A percentile compares a stretch with the other conserved stretches of the same genome.
Evolutionary conservation across 2,113 vertebrate genomes (phyloP).

Genomic region (Clarias gariepinus): DNA sequence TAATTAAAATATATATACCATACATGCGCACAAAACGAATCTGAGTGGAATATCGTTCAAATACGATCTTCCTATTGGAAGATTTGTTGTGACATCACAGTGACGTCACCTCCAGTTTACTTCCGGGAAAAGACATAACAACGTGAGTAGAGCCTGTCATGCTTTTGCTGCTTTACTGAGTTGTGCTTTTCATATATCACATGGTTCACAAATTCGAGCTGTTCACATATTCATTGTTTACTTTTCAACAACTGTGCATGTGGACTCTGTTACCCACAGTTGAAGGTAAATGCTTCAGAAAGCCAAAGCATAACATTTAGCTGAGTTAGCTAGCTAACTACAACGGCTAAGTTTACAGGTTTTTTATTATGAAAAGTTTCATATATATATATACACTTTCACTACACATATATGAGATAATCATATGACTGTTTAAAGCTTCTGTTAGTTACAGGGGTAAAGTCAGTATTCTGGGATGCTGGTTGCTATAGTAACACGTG

Average conservation of each 20-base stretch:
- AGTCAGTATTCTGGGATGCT: not conserved
- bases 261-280: not conserved
- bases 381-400: not conserved
- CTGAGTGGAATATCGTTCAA: not conserved
- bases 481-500: constrained; percentile 12
- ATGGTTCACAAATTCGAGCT: too few relatives aligned
- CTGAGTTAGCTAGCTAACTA: not conserved
- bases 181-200: not conserved
- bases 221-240: not conserved
- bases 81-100: not conserved
- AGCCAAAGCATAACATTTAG: not conserved
- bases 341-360: not conserved
- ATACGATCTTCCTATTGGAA: not conserved
- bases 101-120: constrained; percentile 1
- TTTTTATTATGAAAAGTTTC: not conserved
- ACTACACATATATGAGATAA: not conserved
- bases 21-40: not conserved
- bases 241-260: not conserved
- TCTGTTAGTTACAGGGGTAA: not conserved
- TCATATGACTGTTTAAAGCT: not conserved
- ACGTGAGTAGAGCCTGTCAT: constrained; percentile 54
- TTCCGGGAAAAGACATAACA: constrained; percentile 60
- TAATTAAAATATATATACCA: not conserved
- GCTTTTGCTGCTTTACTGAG: not conserved
- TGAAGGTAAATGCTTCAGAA: not conserved